These are phyloP conservation scores for Temnothorax rugatulus DNA, from an alignment of 2,888 invertebrate species.

Conservation along the genomic window DNA sequence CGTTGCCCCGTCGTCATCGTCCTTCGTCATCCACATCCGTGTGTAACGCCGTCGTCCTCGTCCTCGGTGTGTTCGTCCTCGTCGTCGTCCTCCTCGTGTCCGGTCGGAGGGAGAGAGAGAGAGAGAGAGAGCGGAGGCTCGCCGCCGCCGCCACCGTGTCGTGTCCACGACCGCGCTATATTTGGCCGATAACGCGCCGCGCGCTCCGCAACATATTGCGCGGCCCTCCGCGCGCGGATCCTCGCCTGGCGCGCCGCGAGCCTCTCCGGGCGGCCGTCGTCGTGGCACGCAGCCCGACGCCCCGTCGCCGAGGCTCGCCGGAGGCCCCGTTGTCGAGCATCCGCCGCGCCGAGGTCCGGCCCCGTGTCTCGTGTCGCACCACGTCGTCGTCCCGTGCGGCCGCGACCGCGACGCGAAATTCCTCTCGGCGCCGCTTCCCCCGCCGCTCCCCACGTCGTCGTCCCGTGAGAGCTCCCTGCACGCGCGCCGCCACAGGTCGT, in stretches of 20 bases:
- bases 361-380: too few species aligned
- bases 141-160: slow-evolving; percentile 18
- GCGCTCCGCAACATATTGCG: slow-evolving; percentile 85
- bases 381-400: background rate
- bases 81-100: slow-evolving; percentile 37
- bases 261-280: slow-evolving; percentile 59
- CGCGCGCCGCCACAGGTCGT: background rate
- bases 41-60: background rate
- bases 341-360: background rate
- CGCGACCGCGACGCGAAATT: background rate
- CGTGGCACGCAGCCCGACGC: slow-evolving; percentile 40
- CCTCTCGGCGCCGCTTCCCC: background rate
- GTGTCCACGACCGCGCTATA: slow-evolving; percentile 80
- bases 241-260: slow-evolving; percentile 75
- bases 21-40: background rate
- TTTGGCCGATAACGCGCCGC: slow-evolving; percentile 82
- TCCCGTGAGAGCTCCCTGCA: background rate
- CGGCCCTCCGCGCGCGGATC: slow-evolving; percentile 79
- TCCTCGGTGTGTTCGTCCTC: background rate
- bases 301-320: background rate
- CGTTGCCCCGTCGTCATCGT: background rate
- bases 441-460: background rate
- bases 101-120: background rate
- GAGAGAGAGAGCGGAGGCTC: background rate
- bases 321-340: background rate